Evolutionary conservation across 2,113 vertebrate genomes (phyloP).

Genomic region (Uria lomvia): DNA sequence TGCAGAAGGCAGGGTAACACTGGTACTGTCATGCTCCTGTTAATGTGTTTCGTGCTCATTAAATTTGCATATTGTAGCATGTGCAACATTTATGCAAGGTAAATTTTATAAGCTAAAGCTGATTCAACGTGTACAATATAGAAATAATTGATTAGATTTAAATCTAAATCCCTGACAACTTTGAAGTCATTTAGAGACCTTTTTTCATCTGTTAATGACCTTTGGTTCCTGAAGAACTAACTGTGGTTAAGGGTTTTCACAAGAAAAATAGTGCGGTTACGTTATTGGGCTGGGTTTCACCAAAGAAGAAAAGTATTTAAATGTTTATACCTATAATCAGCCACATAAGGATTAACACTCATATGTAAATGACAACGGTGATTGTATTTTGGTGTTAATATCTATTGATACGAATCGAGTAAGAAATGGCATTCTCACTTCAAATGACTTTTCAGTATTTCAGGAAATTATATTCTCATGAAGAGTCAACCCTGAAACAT

Average conservation of each 20-base stretch:
- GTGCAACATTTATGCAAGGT: not conserved
- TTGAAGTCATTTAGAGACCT: not conserved
- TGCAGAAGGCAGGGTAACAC: not conserved
- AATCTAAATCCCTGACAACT: not conserved
- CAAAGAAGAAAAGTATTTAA: not conserved
- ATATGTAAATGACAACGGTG: not conserved
- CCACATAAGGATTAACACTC: not conserved
- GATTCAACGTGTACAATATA: not conserved
- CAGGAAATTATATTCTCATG: not conserved
- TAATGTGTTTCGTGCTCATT: not conserved
- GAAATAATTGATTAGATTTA: not conserved
- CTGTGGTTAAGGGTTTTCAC: not conserved
- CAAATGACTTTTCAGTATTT: not conserved
- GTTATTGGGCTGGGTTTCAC: not conserved
- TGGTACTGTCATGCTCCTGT: not conserved
- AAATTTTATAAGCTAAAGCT: not conserved
- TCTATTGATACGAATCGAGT: not conserved
- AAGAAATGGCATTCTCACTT: not conserved
- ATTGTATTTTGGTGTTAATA: not conserved
- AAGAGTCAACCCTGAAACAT: not conserved
- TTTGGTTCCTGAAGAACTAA: not conserved
- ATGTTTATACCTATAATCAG: not conserved
- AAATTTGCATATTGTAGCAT: not conserved
- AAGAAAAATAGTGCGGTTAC: not conserved
- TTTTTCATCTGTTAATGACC: not conserved